phyloP scores from a whole-genome alignment of 2,888 invertebrate genomes.

The Sussaba pulchella region DNA sequence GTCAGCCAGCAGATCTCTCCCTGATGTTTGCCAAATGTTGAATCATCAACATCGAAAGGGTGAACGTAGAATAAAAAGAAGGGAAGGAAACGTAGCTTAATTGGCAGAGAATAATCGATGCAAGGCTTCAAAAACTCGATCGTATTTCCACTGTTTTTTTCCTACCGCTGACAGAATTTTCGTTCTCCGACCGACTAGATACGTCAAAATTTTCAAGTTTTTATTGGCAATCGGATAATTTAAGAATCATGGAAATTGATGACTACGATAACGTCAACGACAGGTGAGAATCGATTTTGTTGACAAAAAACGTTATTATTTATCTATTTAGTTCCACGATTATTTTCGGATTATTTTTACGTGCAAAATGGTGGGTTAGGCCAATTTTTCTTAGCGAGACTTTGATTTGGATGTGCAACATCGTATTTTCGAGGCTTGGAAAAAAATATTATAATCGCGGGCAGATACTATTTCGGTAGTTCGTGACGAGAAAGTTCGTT shows the following conservation, averaged over 20 bases:
- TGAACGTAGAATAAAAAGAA: constrained; percentile 18
- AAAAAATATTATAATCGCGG: constrained; percentile 34
- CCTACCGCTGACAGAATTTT: constrained; percentile 40
- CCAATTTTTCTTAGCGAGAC: not conserved
- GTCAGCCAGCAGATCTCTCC: too few relatives aligned
- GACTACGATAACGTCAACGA: constrained; percentile 60
- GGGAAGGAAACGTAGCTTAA: not conserved
- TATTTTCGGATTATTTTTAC: not conserved
- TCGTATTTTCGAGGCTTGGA: not conserved
- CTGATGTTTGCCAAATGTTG: not conserved
- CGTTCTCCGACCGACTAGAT: constrained; percentile 42
- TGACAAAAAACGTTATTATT: not conserved
- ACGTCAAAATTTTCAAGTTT: constrained; percentile 66
- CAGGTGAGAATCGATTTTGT: constrained; percentile 45
- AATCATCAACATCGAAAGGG: not conserved
- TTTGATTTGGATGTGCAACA: not conserved
- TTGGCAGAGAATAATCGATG: not conserved
- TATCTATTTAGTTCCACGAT: not conserved
- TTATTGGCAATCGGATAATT: constrained; percentile 45
- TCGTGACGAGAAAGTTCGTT: constrained; percentile 18
- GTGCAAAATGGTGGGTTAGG: not conserved
- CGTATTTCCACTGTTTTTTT: constrained; percentile 62
- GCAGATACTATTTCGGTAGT: constrained; percentile 11
- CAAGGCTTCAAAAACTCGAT: not conserved
- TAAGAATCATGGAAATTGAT: constrained; percentile 61